Conservation (phyloP, 1,140 invertebrate genomes). For the Halyomorpha halys region DNA sequence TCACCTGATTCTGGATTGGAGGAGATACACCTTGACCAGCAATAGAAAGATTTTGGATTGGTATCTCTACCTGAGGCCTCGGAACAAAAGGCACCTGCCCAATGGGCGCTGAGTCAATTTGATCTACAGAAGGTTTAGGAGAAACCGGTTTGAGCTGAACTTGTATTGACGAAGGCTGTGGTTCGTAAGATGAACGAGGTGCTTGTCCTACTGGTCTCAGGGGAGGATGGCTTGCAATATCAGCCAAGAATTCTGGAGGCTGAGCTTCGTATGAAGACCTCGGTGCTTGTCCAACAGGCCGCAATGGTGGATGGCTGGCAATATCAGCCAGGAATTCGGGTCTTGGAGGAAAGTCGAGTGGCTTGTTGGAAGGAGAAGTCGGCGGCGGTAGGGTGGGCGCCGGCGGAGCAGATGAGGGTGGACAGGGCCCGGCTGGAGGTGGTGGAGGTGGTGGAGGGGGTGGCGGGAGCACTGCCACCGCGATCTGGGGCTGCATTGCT, state of each 20-base stretch:
- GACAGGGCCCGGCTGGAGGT: conserved; percentile 34
- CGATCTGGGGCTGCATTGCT: conserved; percentile 52
- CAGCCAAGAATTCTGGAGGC: conserved; percentile 10
- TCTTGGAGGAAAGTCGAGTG: conserved; percentile 33
- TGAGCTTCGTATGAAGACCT: conserved; percentile 13
- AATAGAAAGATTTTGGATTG: not conserved
- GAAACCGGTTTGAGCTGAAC: conserved; percentile 11
- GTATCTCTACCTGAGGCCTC: not conserved
- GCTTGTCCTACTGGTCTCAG: conserved; percentile 20
- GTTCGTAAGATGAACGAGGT: conserved; percentile 19
- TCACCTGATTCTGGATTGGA: not conserved
- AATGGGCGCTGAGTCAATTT: conserved; percentile 8
- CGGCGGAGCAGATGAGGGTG: conserved; percentile 29
- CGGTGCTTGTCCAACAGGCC: conserved; percentile 30
- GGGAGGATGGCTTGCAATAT: conserved; percentile 17
- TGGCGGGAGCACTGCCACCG: conserved; percentile 52
- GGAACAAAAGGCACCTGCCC: not conserved
- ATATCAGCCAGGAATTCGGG: conserved; percentile 43
- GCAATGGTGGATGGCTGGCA: conserved; percentile 30
- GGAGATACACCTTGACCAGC: not conserved
- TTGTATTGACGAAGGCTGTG: not conserved
- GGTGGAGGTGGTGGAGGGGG: conserved; percentile 36
- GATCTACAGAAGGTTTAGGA: conserved; percentile 7
- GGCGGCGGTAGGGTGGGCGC: conserved; percentile 33
- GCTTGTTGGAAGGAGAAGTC: conserved; percentile 36